Evolutionary conservation across 2,888 invertebrate genomes (phyloP).

Genomic region (Julus scandinavius): DNA sequence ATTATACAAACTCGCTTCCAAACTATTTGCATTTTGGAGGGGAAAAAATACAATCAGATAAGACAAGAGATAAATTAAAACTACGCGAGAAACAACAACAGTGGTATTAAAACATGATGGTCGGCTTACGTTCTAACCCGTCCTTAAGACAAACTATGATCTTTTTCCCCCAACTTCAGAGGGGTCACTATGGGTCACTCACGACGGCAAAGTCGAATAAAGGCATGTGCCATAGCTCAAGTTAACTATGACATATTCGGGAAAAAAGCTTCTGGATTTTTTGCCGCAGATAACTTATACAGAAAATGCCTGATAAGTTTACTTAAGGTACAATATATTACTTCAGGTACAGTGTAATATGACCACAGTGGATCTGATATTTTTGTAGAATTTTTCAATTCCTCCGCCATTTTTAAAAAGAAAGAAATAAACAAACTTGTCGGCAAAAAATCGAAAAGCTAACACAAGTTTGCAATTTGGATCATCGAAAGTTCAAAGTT

Average conservation of each 20-base stretch:
- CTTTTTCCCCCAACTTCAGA: neutral
- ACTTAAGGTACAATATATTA: too few species aligned
- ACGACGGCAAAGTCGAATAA: neutral
- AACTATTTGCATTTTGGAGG: neutral
- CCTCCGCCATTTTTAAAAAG: too few species aligned
- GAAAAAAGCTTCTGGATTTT: too few species aligned
- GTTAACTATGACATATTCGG: neutral
- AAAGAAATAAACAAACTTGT: too few species aligned
- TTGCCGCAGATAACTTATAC: too few species aligned
- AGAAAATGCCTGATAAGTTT: too few species aligned
- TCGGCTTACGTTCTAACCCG: neutral
- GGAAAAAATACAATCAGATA: constrained; percentile 2
- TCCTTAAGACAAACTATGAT: constrained; percentile 22
- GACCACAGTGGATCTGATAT: too few species aligned
- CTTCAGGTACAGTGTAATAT: too few species aligned
- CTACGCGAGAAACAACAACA: neutral
- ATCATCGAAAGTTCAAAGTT: neutral
- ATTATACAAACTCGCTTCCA: constrained; percentile 29
- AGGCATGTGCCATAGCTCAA: neutral
- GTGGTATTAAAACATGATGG: constrained; percentile 21
- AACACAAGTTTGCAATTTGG: neutral
- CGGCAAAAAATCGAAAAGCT: too few species aligned
- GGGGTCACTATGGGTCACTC: constrained; percentile 18
- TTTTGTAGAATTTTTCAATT: too few species aligned
- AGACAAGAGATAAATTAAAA: constrained; percentile 36